These are phyloP conservation scores for Tetragnatha montana DNA, from an alignment of 2,888 invertebrate species.

Conservation along the genomic window DNA sequence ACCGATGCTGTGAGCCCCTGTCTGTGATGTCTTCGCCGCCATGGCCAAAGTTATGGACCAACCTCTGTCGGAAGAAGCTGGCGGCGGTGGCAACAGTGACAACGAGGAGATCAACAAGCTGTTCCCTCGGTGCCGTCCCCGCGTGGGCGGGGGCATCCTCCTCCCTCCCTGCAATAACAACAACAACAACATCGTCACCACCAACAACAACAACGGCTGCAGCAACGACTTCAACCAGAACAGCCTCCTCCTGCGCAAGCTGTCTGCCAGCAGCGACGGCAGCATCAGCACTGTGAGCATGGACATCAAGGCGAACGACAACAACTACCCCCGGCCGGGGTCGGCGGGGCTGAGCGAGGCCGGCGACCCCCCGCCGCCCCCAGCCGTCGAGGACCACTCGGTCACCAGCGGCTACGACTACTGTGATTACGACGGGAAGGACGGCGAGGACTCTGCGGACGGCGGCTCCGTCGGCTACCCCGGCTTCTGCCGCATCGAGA, in stretches of 20 bases:
- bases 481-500: conserved; percentile 72
- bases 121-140: conserved; percentile 90
- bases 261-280: conserved; percentile 52
- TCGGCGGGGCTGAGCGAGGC: conserved; percentile 65
- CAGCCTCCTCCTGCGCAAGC: conserved; percentile 62
- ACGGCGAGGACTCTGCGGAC: conserved; percentile 61
- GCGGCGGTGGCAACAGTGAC: conserved; percentile 74
- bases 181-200: conserved; percentile 71
- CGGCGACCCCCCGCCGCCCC: conserved; percentile 47
- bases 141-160: background rate
- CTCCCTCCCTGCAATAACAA: conserved; percentile 67
- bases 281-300: conserved; percentile 58
- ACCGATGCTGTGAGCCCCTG: conserved; percentile 59
- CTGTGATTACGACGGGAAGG: conserved; percentile 67
- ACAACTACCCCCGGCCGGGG: conserved; percentile 12
- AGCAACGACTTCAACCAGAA: conserved; percentile 67
- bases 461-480: conserved; percentile 66
- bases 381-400: conserved; percentile 61
- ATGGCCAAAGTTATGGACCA: conserved; percentile 72
- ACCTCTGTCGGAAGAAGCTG: conserved; percentile 72
- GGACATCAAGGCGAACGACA: conserved; percentile 26
- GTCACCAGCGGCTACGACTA: conserved; percentile 70
- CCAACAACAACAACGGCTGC: conserved; percentile 47
- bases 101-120: conserved; percentile 87
- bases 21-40: conserved; percentile 69